Evolutionary conservation across 2,113 vertebrate genomes (phyloP).

Genomic region (Gopherus evgoodei): DNA sequence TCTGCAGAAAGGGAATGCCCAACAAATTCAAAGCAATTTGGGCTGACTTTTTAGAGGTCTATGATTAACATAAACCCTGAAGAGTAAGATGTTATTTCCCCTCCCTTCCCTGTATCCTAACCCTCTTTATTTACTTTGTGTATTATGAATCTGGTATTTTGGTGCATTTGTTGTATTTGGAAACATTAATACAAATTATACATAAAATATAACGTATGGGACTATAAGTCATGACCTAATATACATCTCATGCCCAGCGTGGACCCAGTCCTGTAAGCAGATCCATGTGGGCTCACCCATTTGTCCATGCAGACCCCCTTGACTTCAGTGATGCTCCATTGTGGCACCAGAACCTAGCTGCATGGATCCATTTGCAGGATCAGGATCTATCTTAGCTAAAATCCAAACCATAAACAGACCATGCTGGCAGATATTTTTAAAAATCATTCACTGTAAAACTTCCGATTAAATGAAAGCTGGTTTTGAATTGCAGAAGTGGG

Average conservation of each 20-base stretch:
- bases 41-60: no score
- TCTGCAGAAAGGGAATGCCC: no score
- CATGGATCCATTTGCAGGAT: neutral
- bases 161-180: no score
- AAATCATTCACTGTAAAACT: neutral
- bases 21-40: no score
- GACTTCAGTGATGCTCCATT: rapidly evolving
- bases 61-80: no score
- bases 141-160: no score
- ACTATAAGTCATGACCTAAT: neutral
- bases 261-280: neutral
- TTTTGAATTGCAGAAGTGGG: neutral
- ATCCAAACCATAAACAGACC: neutral
- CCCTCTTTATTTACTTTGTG: no score
- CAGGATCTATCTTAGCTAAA: rapidly evolving
- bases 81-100: no score
- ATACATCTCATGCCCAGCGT: neutral
- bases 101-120: no score
- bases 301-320: no score
- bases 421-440: neutral
- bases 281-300: neutral
- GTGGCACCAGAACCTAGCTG: neutral
- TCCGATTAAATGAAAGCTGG: neutral
- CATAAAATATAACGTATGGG: no score
- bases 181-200: no score